Evolutionary conservation across 2,113 vertebrate genomes (phyloP).

Genomic region (Callocephalon fimbriatum): DNA sequence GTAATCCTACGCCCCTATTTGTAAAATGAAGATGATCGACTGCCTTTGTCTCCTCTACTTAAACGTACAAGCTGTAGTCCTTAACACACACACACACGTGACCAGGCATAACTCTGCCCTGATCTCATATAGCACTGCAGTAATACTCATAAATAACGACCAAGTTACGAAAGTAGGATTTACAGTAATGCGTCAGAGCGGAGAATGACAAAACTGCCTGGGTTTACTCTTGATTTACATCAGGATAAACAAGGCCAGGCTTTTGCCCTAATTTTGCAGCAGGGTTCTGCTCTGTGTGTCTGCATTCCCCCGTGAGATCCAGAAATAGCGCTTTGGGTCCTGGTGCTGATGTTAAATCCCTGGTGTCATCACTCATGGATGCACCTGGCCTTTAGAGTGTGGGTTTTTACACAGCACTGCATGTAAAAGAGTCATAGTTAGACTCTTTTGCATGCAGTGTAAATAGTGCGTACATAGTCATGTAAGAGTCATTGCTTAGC

Average conservation of each 20-base stretch:
- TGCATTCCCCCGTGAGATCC: background rate
- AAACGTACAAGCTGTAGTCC: background rate
- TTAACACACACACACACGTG: background rate
- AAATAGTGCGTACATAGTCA: no score
- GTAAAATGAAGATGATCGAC: slow-evolving; percentile 61
- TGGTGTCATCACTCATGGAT: background rate
- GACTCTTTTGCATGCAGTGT: no score
- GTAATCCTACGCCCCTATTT: slow-evolving; percentile 57
- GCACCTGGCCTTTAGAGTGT: background rate
- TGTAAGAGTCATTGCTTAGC: background rate
- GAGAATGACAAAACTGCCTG: slow-evolving; percentile 20
- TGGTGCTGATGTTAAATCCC: background rate
- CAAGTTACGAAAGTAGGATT: slow-evolving; percentile 55
- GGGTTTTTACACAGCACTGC: background rate
- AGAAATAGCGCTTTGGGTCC: background rate
- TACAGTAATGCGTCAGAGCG: slow-evolving; percentile 49
- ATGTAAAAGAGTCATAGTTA: background rate
- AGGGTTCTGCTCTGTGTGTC: background rate
- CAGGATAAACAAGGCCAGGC: slow-evolving; percentile 56
- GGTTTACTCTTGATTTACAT: slow-evolving; percentile 51
- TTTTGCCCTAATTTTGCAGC: slow-evolving; percentile 23
- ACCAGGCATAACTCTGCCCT: slow-evolving; percentile 32
- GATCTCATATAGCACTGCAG: slow-evolving; percentile 17
- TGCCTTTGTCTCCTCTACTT: slow-evolving; percentile 57
- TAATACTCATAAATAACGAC: slow-evolving; percentile 45